These are phyloP conservation scores for Rhopalosiphum maidis DNA, from an alignment of 1,140 invertebrate genomes.

Conservation along the genomic window DNA sequence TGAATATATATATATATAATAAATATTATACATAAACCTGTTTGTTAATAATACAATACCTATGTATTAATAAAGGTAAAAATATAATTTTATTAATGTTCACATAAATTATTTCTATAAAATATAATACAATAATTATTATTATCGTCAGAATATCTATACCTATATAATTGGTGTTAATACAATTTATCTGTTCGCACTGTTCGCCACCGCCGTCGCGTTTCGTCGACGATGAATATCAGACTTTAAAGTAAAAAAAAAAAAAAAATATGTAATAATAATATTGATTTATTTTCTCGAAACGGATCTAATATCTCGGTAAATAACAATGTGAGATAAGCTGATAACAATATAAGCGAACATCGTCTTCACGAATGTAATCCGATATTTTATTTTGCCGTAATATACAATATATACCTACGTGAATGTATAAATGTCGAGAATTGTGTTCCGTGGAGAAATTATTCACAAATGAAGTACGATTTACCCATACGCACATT, in stretches of 20 bases:
- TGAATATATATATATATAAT: too few species aligned
- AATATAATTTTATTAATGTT: not conserved
- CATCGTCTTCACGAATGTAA: constrained; percentile 16
- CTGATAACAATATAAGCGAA: constrained; percentile 45
- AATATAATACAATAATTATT: not conserved
- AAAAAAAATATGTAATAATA: not conserved
- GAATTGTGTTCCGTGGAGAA: constrained; percentile 15
- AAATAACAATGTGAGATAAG: constrained; percentile 20
- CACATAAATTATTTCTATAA: not conserved
- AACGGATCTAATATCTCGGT: constrained; percentile 41
- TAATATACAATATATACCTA: not conserved
- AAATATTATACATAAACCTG: too few species aligned
- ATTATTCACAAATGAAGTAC: constrained; percentile 16
- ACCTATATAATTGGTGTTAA: not conserved
- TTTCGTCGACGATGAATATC: not conserved
- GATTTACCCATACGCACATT: not conserved
- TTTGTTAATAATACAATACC: too few species aligned
- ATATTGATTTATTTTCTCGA: constrained; percentile 27
- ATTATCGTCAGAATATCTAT: not conserved
- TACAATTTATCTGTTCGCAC: not conserved
- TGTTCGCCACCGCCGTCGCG: not conserved
- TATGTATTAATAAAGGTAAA: too few species aligned
- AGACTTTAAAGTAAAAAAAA: not conserved
- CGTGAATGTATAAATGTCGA: not conserved
- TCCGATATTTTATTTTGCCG: constrained; percentile 36